Conservation (phyloP, 2,888 invertebrate species). For the Megaustenia siamemsis region DNA sequence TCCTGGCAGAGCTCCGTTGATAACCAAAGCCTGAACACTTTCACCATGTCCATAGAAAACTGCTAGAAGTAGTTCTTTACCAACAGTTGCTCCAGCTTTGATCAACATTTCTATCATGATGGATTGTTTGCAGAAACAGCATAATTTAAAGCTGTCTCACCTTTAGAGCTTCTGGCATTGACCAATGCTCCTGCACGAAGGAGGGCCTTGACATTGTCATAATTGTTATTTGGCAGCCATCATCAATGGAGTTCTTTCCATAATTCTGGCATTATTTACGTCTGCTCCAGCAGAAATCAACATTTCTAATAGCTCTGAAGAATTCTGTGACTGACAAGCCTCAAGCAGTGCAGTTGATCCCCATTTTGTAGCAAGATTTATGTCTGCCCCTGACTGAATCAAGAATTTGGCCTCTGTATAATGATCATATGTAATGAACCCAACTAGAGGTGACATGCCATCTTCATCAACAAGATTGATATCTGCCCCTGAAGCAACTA, state of each 20-base stretch:
- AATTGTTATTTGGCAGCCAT: background rate
- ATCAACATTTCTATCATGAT: background rate
- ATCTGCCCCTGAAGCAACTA: constrained; percentile 13
- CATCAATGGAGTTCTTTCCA: constrained; percentile 4
- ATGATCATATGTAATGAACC: background rate
- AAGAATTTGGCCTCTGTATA: background rate
- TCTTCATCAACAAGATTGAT: background rate
- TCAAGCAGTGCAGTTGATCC: background rate
- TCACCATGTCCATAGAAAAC: constrained; percentile 14
- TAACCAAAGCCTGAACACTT: constrained; percentile 7
- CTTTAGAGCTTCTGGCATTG: background rate
- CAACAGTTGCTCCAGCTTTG: background rate
- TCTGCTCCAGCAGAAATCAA: background rate
- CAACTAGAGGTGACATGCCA: background rate
- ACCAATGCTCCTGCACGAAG: constrained; percentile 11
- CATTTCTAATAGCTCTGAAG: constrained; percentile 3
- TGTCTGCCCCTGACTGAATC: background rate
- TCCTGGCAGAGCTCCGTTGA: background rate
- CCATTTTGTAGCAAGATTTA: background rate
- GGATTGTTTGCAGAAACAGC: constrained; percentile 8
- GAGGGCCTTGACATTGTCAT: background rate
- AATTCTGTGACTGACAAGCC: background rate
- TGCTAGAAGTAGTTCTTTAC: constrained; percentile 13
- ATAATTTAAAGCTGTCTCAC: constrained; percentile 26
- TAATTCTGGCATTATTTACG: background rate